Conservation (phyloP, 2,888 invertebrate genomes). For the Cactoblastis cactorum region DNA sequence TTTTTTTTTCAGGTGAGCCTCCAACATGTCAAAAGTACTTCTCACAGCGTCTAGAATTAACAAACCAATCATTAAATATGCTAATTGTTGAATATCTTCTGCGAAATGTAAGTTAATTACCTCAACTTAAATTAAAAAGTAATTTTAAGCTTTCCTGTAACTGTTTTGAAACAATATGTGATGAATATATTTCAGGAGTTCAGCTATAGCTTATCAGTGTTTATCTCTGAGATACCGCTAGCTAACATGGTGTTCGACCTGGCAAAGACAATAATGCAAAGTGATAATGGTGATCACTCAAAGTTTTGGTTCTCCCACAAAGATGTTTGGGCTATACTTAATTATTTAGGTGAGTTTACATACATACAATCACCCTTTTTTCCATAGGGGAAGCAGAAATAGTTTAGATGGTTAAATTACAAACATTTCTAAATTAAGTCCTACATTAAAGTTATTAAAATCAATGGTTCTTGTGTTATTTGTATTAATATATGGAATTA, state of each 20-base stretch:
- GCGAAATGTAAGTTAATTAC: conserved; percentile 47
- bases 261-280: conserved; percentile 45
- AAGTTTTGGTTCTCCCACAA: conserved; percentile 54
- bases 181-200: conserved; percentile 59
- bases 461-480: too few species aligned
- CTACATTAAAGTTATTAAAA: too few species aligned
- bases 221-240: conserved; percentile 79
- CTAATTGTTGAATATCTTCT: conserved; percentile 81
- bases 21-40: conserved; percentile 58
- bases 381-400: too few species aligned
- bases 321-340: conserved; percentile 73
- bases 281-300: conserved; percentile 29
- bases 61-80: conserved; percentile 80
- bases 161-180: background rate
- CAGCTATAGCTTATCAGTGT: conserved; percentile 79
- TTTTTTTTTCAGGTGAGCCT: conserved; percentile 44
- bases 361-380: too few species aligned
- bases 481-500: too few species aligned
- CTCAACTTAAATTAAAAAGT: too few species aligned
- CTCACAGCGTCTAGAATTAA: conserved; percentile 65
- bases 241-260: conserved; percentile 73
- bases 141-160: too few species aligned
- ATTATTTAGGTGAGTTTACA: conserved; percentile 53
- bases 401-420: too few species aligned
- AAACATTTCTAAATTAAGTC: too few species aligned